phyloP scores from a whole-genome alignment of 2,797 vertebrate species.

The Peromyscus eremicus region DNA sequence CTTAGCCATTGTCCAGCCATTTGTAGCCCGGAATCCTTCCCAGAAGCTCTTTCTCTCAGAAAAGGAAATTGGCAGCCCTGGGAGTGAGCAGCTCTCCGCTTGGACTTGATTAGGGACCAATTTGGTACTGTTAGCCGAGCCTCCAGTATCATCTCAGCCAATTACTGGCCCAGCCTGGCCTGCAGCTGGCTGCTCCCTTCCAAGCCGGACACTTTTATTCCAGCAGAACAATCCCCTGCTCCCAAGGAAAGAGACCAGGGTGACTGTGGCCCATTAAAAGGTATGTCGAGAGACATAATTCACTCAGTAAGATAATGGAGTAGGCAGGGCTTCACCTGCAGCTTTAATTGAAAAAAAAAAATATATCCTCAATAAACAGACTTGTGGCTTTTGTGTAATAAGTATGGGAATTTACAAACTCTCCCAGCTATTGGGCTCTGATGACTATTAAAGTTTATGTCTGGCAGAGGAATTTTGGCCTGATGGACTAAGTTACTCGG shows the following conservation, averaged over 20 bases:
- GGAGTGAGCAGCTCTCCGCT: constrained; percentile 71
- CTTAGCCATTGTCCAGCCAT: constrained; percentile 45
- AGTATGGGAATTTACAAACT: constrained; percentile 89
- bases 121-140: constrained; percentile 70
- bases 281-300: constrained; percentile 82
- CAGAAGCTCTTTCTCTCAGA: constrained; percentile 19
- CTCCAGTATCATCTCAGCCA: constrained; percentile 76
- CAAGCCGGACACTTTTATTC: constrained; percentile 79
- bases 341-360: constrained; percentile 76
- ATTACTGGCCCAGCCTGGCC: constrained; percentile 73
- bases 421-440: constrained; percentile 86
- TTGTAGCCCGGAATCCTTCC: constrained; percentile 44
- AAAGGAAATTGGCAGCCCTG: constrained; percentile 77
- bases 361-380: constrained; percentile 86
- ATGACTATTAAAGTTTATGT: constrained; percentile 87
- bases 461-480: constrained; percentile 86
- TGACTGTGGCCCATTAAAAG: constrained; percentile 86
- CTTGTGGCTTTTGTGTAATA: constrained; percentile 86
- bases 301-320: constrained; percentile 85
- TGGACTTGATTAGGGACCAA: constrained; percentile 80
- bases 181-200: constrained; percentile 78
- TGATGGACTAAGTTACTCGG: constrained; percentile 82
- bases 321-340: constrained; percentile 74
- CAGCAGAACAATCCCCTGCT: constrained; percentile 71
- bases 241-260: constrained; percentile 80